Conservation (phyloP, 1,140 invertebrate species). For the Amyelois transitella region DNA sequence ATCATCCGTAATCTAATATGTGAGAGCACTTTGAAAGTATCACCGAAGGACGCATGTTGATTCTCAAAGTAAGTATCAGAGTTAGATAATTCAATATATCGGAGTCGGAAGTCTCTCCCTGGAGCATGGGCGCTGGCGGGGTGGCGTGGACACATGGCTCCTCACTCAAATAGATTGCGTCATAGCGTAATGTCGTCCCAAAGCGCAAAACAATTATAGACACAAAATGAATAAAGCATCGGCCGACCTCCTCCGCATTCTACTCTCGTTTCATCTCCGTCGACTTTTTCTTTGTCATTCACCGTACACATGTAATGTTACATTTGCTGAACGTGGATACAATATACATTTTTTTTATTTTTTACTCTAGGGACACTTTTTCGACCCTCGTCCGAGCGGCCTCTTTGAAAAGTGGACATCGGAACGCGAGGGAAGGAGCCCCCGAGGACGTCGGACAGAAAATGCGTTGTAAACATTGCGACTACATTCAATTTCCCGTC, state of each 20-base stretch:
- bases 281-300: constrained; percentile 61
- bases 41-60: constrained; percentile 6
- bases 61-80: constrained; percentile 29
- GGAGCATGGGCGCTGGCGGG: constrained; percentile 18
- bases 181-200: constrained; percentile 49
- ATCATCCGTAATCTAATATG: background rate
- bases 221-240: constrained; percentile 60
- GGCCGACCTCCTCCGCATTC: constrained; percentile 24
- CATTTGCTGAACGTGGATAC: constrained; percentile 57
- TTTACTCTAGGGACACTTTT: constrained; percentile 74
- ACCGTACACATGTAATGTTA: constrained; percentile 43
- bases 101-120: constrained; percentile 41
- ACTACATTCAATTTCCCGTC: constrained; percentile 76
- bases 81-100: constrained; percentile 47
- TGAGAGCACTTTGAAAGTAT: background rate
- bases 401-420: constrained; percentile 76
- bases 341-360: constrained; percentile 74
- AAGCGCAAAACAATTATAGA: constrained; percentile 59
- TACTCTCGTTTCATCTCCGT: constrained; percentile 32
- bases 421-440: constrained; percentile 70
- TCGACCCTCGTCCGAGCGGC: constrained; percentile 74
- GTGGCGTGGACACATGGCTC: constrained; percentile 37
- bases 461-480: constrained; percentile 76
- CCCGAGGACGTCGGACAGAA: constrained; percentile 70
- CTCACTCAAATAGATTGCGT: constrained; percentile 64